Conservation (phyloP, 2,888 invertebrate species). For the Drosophila ochracea region DNA sequence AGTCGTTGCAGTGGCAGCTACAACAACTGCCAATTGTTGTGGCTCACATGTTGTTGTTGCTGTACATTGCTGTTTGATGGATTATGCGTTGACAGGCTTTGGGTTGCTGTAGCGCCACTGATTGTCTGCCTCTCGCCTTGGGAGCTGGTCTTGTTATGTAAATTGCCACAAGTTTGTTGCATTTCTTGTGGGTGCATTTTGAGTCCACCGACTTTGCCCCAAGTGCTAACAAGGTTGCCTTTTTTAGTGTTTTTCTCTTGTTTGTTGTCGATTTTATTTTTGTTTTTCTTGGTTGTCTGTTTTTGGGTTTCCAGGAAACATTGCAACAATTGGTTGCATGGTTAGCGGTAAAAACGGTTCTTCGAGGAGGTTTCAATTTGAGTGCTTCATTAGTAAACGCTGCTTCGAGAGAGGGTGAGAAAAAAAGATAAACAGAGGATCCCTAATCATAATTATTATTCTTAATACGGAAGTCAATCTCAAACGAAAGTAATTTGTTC, state of each 20-base stretch:
- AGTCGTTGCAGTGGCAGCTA: slow-evolving; percentile 18
- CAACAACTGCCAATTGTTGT: slow-evolving; percentile 35
- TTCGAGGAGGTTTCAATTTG: slow-evolving; percentile 21
- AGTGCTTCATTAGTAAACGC: slow-evolving; percentile 46
- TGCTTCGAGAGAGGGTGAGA: background rate
- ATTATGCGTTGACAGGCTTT: slow-evolving; percentile 83
- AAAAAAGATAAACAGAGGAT: background rate
- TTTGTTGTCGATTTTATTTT: slow-evolving; percentile 4
- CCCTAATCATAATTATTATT: background rate
- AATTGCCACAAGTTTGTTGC: slow-evolving; percentile 51
- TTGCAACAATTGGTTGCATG: slow-evolving; percentile 31
- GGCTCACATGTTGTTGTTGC: slow-evolving; percentile 51
- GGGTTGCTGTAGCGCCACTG: slow-evolving; percentile 69
- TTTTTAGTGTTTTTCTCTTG: slow-evolving; percentile 34
- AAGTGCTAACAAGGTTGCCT: slow-evolving; percentile 73
- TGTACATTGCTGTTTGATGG: slow-evolving; percentile 72
- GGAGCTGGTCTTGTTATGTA: slow-evolving; percentile 79
- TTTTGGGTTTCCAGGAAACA: slow-evolving; percentile 46
- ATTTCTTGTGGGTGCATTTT: slow-evolving; percentile 68
- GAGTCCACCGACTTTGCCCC: slow-evolving; percentile 28
- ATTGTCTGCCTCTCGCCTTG: slow-evolving; percentile 75
- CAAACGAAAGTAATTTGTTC: background rate
- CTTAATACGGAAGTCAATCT: background rate
- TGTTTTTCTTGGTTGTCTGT: background rate
- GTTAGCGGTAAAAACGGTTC: slow-evolving; percentile 37